Conservation (phyloP, 2,888 invertebrate genomes). For the Scrobipalpa costella region DNA sequence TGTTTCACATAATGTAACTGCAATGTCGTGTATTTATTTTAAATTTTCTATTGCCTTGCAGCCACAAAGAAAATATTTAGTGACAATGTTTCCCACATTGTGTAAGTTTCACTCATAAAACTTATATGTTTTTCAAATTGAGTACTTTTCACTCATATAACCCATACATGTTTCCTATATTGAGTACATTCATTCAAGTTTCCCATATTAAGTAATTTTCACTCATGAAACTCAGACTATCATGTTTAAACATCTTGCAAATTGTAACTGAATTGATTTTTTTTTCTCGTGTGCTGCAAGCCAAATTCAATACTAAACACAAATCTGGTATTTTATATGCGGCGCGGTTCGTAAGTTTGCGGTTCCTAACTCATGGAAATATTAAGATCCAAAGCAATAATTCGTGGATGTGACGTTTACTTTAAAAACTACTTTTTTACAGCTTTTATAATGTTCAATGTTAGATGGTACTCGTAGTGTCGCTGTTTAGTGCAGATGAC, state of each 20-base stretch:
- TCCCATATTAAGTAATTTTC: no score
- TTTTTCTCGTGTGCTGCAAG: conserved; percentile 1
- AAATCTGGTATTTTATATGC: neutral
- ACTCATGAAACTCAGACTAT: no score
- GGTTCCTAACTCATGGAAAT: conserved; percentile 59
- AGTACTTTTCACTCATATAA: no score
- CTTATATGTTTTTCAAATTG: no score
- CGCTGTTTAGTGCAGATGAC: neutral
- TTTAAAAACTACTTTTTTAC: conserved; percentile 27
- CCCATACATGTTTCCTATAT: no score
- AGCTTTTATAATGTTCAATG: conserved; percentile 24
- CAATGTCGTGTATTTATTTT: neutral
- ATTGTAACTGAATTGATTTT: no score
- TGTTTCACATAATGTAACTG: neutral
- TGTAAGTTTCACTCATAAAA: no score
- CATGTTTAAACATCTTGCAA: no score
- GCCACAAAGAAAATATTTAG: neutral
- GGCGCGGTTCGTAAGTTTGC: conserved; percentile 42
- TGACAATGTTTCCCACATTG: no score
- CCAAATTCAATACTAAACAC: neutral
- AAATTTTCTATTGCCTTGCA: neutral
- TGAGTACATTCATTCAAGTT: no score
- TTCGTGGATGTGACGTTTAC: conserved; percentile 69
- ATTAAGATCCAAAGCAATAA: conserved; percentile 69
- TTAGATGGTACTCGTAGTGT: conserved; percentile 17